Percentiles rank a stretch among this genome's conserved stretches.
Evolutionary conservation across 2,113 vertebrate genomes (phyloP).

Genomic region (Pygoscelis antarcticus): DNA sequence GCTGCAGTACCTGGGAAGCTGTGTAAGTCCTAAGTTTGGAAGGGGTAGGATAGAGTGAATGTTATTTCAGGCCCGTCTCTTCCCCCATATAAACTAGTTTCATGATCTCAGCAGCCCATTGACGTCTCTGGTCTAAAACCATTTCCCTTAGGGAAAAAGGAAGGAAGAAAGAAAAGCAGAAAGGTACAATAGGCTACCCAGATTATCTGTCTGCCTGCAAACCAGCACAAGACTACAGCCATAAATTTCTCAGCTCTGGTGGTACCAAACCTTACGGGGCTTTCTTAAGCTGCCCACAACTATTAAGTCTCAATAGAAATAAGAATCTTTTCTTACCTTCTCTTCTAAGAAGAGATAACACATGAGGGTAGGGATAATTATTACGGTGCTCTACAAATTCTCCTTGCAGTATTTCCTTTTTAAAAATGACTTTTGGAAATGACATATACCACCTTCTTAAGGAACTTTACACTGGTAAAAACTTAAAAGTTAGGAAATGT

Average conservation of each 20-base stretch:
- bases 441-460: neutral
- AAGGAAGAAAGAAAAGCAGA: neutral
- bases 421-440: neutral
- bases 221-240: neutral
- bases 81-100: neutral
- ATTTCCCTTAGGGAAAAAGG: neutral
- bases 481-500: neutral
- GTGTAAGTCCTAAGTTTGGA: neutral
- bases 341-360: neutral
- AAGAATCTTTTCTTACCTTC: neutral
- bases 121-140: neutral
- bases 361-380: neutral
- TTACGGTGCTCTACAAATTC: neutral
- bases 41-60: neutral
- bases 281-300: neutral
- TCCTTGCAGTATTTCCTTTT: neutral
- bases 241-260: neutral
- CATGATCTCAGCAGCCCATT: neutral
- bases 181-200: neutral
- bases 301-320: neutral
- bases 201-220: neutral
- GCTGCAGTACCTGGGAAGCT: neutral
- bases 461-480: neutral
- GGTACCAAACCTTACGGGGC: fast-evolving
- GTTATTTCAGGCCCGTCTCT: neutral